phyloP scores from a whole-genome alignment of 2,113 vertebrate species.

The Bos javanicus region DNA sequence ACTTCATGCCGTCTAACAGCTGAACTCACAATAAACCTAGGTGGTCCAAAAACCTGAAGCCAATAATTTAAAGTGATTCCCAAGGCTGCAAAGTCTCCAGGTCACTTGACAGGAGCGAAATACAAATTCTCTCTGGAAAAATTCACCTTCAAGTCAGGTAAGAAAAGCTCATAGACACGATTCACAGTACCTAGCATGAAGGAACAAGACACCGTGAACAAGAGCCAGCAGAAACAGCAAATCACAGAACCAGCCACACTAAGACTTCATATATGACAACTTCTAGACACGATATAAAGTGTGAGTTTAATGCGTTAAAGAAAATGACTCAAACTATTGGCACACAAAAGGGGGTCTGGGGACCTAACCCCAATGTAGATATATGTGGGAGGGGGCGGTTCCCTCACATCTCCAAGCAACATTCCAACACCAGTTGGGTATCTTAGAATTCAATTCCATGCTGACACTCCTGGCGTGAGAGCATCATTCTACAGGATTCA shows the following conservation, averaged over 20 bases:
- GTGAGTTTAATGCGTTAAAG: not conserved
- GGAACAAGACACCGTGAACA: not conserved
- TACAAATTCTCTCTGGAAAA: not conserved
- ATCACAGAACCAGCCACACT: not conserved
- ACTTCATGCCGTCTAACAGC: not conserved
- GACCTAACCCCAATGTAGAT: not conserved
- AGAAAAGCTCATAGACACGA: not conserved
- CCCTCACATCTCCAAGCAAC: not conserved
- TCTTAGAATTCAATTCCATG: not conserved
- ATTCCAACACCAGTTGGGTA: not conserved
- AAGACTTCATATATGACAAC: not conserved
- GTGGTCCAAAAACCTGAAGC: not conserved
- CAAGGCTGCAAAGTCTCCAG: not conserved
- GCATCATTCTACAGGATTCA: not conserved
- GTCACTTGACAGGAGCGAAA: not conserved
- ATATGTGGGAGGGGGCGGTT: not conserved
- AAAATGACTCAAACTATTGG: not conserved
- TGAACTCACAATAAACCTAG: not conserved
- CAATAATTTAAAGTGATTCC: not conserved
- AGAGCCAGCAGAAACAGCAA: not conserved
- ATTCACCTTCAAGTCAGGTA: not conserved
- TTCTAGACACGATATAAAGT: not conserved
- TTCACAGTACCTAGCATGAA: not conserved
- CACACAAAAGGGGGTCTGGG: not conserved
- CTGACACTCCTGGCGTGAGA: not conserved